Evolutionary conservation across 2,797 vertebrate genomes (phyloP).

Genomic region (Sciaenops ocellatus): DNA sequence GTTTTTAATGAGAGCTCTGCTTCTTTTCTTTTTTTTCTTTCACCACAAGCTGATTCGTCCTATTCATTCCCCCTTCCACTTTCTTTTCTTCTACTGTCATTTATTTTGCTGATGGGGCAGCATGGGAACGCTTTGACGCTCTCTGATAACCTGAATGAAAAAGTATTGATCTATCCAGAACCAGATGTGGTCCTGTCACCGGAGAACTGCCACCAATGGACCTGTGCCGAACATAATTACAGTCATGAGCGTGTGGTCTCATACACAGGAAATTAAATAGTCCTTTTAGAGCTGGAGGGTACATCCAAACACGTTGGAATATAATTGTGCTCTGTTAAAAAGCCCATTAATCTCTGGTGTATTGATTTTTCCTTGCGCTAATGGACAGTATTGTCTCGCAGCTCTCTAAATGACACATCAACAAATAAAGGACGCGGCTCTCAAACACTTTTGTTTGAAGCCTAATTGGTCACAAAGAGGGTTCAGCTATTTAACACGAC

Average conservation of each 20-base stretch:
- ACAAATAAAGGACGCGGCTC: slow-evolving; percentile 69
- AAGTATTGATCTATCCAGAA: slow-evolving; percentile 65
- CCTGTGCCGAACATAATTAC: slow-evolving; percentile 70
- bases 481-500: slow-evolving; percentile 58
- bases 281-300: slow-evolving; percentile 60
- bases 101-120: slow-evolving; percentile 29
- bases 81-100: slow-evolving; percentile 19
- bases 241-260: slow-evolving; percentile 65
- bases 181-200: slow-evolving; percentile 35
- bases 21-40: slow-evolving; percentile 12
- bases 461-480: slow-evolving; percentile 76
- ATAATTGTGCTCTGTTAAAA: slow-evolving; percentile 76
- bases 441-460: slow-evolving; percentile 51
- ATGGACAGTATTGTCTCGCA: slow-evolving; percentile 71
- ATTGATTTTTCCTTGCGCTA: slow-evolving; percentile 74
- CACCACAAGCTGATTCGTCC: slow-evolving; percentile 15
- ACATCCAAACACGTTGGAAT: slow-evolving; percentile 64
- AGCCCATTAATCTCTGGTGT: slow-evolving; percentile 70
- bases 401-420: slow-evolving; percentile 65
- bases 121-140: slow-evolving; percentile 1
- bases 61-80: background rate
- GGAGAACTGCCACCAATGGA: slow-evolving; percentile 43
- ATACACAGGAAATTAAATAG: slow-evolving; percentile 67
- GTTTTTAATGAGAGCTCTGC: slow-evolving; percentile 75
- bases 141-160: slow-evolving; percentile 68